Evolutionary conservation across 2,113 vertebrate genomes (phyloP), one percentile per base, ranked within the genome.

Genomic region (Petromus typicus): DNA sequence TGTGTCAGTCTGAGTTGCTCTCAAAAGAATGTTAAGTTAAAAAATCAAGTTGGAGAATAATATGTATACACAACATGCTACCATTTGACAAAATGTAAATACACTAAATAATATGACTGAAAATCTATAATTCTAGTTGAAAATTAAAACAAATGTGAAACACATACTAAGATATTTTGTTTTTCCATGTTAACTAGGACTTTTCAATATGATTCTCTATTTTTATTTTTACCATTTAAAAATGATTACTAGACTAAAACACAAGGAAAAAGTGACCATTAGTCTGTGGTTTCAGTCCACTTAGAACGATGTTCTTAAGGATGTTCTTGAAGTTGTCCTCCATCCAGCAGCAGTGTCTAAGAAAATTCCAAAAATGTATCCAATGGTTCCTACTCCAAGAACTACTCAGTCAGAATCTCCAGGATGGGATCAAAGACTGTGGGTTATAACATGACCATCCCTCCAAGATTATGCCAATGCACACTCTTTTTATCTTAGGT

Each of bases 91-190:
- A 56, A 56, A 63, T 56, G 75, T 61, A 81, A 69, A 27, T 71
- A 37, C 76, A 87, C 9, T 37, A 71, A 81, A 86, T 56, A 59
- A 51, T 66, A 64, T 13, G 56, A 71, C 56, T 11, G 32, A 54
- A 25, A 43, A 43, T 75, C 9, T 76, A 63, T 23, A 76, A 40
- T 40, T 3, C 23, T 81, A 73, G 27, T n/a, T 86, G 59, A 69
- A 89, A 69, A 94, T 57, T 61, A 86, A 92, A 92, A 90, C 4
- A 2, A 85, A 57, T 56, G 75, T 76, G 66, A 89, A 94, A 17
- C 3, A 92, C 71, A 45, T 76, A 61, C 30, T 75, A 88, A 79
- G 59, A 76, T 20, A 59, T 3, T 4, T 16, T 91, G 16, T 54
- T 54, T 73, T 20, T 79, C 61, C 32, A 81, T 32, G 4, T 76